These are phyloP conservation scores for Achroia grisella DNA, from an alignment of 1,140 invertebrate genomes.

Conservation along the genomic window DNA sequence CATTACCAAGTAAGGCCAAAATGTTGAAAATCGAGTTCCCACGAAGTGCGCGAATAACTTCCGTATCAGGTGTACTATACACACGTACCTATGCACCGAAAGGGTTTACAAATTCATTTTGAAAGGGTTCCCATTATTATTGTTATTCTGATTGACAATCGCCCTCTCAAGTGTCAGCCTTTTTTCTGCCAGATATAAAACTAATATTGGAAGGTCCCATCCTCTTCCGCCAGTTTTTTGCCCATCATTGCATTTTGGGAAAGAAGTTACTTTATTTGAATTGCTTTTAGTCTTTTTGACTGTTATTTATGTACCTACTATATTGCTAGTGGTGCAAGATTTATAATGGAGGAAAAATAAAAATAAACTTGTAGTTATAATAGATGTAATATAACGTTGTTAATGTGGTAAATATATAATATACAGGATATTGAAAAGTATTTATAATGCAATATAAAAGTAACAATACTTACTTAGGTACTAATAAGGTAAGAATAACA, in stretches of 20 bases:
- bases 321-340: no score
- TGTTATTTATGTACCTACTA: background rate
- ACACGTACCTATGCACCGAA: conserved; percentile 24
- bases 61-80: conserved; percentile 55
- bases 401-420: no score
- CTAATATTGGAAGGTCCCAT: conserved; percentile 71
- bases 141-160: conserved; percentile 66
- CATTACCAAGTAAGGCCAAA: background rate
- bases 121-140: conserved; percentile 65
- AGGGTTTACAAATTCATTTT: conserved; percentile 55
- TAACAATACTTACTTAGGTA: no score
- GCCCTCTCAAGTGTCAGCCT: conserved; percentile 56
- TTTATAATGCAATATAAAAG: no score
- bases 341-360: no score
- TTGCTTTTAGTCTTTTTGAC: conserved; percentile 38
- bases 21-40: conserved; percentile 31
- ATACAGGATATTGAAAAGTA: no score
- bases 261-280: conserved; percentile 56
- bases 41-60: conserved; percentile 60
- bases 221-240: conserved; percentile 65
- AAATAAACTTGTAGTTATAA: no score
- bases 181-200: conserved; percentile 69
- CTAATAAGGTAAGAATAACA: no score
- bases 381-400: no score
- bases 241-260: conserved; percentile 39